Evolutionary conservation across 2,797 vertebrate genomes (phyloP).

Genomic region (Aulostomus chinensis): DNA sequence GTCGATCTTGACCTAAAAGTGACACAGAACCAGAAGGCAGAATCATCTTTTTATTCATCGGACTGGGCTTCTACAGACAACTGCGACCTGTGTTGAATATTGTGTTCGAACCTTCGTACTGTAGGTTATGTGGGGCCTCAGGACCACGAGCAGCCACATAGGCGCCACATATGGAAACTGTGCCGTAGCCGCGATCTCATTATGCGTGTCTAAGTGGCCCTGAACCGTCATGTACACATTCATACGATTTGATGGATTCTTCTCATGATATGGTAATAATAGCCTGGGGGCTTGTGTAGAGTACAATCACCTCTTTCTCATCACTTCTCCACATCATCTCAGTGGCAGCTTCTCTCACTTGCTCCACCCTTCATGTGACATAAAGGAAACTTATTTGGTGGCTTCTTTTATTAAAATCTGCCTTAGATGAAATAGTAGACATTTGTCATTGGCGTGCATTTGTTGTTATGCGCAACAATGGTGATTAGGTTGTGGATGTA

Average conservation of each 20-base stretch:
- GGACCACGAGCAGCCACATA: too few species aligned
- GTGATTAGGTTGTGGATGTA: too few species aligned
- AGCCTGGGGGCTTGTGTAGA: conserved; percentile 33
- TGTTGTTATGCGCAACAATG: conserved; percentile 34
- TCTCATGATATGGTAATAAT: conserved; percentile 66
- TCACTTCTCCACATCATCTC: conserved; percentile 36
- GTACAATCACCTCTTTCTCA: conserved; percentile 41
- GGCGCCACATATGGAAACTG: conserved; percentile 21
- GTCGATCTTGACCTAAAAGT: too few species aligned
- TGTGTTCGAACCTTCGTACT: too few species aligned
- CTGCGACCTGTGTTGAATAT: too few species aligned
- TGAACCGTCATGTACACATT: conserved; percentile 56
- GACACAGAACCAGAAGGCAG: too few species aligned
- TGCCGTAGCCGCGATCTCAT: conserved; percentile 40
- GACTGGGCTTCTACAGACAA: too few species aligned
- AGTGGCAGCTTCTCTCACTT: conserved; percentile 35
- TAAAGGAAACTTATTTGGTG: conserved; percentile 25
- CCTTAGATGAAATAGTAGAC: conserved; percentile 23
- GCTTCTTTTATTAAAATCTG: conserved; percentile 38
- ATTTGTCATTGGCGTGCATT: conserved; percentile 31
- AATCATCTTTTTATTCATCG: too few species aligned
- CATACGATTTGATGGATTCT: conserved; percentile 63
- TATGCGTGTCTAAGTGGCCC: conserved; percentile 44
- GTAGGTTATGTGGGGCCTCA: too few species aligned
- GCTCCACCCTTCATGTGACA: conserved; percentile 31